These are phyloP conservation scores for Hyppa rectilinea DNA, from an alignment of 2,888 invertebrate species.

Conservation along the genomic window DNA sequence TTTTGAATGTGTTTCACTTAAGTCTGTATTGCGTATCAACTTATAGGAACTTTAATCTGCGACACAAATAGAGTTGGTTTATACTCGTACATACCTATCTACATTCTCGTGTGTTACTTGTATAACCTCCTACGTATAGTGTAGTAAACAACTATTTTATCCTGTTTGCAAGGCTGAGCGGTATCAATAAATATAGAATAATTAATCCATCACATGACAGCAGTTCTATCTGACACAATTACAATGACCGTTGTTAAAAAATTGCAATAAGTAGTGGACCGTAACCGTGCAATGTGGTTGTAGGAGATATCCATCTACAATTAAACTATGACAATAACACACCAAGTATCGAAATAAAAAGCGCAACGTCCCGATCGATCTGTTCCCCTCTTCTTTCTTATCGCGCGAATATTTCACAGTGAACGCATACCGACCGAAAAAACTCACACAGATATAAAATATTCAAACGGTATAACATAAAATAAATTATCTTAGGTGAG, in stretches of 20 bases:
- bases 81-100: neutral
- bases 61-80: constrained; percentile 31
- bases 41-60: constrained; percentile 39
- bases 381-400: constrained; percentile 90
- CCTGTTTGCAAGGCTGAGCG: neutral
- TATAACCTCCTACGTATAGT: neutral
- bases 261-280: neutral
- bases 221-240: neutral
- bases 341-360: constrained; percentile 85
- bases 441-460: constrained; percentile 91
- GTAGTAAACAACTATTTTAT: constrained; percentile 1
- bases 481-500: constrained; percentile 91
- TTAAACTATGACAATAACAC: constrained; percentile 82
- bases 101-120: constrained; percentile 4
- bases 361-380: constrained; percentile 90
- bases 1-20: constrained; percentile 75
- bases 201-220: neutral
- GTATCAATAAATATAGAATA: neutral
- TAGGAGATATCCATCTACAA: constrained; percentile 68
- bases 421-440: constrained; percentile 90
- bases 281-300: constrained; percentile 12
- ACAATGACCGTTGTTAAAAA: neutral
- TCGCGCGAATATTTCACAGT: constrained; percentile 91
- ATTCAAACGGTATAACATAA: constrained; percentile 91
- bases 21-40: constrained; percentile 47